Conservation (phyloP, 1,140 invertebrate species). For the Drosophila bifasciata region DNA sequence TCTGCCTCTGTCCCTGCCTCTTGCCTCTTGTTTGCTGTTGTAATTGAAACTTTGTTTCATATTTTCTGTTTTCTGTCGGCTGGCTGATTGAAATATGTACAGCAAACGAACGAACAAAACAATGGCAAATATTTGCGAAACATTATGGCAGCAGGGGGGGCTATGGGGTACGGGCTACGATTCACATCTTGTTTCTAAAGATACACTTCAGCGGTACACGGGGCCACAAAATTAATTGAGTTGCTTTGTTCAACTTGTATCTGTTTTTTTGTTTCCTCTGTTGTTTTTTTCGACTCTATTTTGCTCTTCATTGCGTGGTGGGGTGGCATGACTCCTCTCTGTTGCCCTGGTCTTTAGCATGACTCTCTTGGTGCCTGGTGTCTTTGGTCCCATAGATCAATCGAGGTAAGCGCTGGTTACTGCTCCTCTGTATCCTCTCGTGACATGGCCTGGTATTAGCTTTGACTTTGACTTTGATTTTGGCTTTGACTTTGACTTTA, state of each 20-base stretch:
- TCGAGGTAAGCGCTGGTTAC: conserved; percentile 8
- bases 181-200: conserved; percentile 17
- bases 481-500: conserved; percentile 3
- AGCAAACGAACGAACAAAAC: conserved; percentile 27
- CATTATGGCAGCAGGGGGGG: conserved; percentile 20
- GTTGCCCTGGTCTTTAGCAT: too few relatives aligned
- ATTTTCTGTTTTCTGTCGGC: conserved; percentile 19
- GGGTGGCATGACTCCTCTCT: too few relatives aligned
- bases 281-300: too few relatives aligned
- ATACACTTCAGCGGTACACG: conserved; percentile 10
- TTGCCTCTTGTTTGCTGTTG: conserved; percentile 45
- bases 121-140: conserved; percentile 78
- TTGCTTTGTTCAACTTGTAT: conserved; percentile 45
- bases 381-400: conserved; percentile 8
- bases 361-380: too few relatives aligned
- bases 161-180: conserved; percentile 20
- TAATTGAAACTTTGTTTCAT: conserved; percentile 65
- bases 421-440: conserved; percentile 3
- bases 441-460: conserved; percentile 34
- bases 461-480: conserved; percentile 4
- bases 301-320: too few relatives aligned
- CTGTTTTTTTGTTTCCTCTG: too few relatives aligned
- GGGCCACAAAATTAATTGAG: conserved; percentile 59
- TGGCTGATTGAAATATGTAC: conserved; percentile 70
- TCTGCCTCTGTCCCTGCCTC: background rate